A percentile compares a stretch with the other conserved stretches of the same genome.
phyloP scores from a whole-genome alignment of 2,797 vertebrate species.

The Molossus molossus region DNA sequence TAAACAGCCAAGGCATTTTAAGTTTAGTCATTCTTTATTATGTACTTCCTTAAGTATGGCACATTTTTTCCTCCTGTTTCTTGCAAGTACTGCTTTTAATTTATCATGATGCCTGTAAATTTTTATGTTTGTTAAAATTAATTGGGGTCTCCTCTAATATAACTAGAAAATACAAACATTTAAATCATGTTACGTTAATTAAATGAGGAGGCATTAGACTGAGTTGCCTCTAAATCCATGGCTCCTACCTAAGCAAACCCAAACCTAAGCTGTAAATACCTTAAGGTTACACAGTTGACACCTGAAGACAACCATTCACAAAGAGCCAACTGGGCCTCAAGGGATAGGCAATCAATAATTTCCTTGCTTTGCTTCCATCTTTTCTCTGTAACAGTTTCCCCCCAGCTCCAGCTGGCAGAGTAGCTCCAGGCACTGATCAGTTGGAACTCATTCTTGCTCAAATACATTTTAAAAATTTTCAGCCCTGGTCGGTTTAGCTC shows the following conservation, averaged over 20 bases:
- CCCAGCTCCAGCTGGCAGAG: neutral
- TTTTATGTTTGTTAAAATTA: slow-evolving; percentile 61
- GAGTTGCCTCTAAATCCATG: neutral
- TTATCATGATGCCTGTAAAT: neutral
- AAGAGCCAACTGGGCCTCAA: neutral
- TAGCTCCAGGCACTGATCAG: neutral
- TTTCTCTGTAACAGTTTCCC: neutral
- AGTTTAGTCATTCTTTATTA: slow-evolving; percentile 11
- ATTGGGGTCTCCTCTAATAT: neutral
- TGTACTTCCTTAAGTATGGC: neutral
- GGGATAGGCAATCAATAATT: neutral
- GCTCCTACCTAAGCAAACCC: neutral
- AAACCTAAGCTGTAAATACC: neutral
- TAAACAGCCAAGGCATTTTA: slow-evolving; percentile 15
- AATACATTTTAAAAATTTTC: neutral
- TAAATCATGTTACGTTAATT: neutral
- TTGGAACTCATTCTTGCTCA: neutral
- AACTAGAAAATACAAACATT: slow-evolving; percentile 34
- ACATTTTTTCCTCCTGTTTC: neutral
- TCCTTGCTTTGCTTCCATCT: neutral
- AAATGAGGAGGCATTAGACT: neutral
- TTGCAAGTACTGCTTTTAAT: slow-evolving; percentile 36
- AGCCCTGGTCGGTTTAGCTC: neutral
- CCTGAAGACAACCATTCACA: neutral
- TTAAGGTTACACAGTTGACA: neutral